Base-by-base conservation (phyloP, 2,797 vertebrate genomes). In the Eulemur rubriventer region DNA sequence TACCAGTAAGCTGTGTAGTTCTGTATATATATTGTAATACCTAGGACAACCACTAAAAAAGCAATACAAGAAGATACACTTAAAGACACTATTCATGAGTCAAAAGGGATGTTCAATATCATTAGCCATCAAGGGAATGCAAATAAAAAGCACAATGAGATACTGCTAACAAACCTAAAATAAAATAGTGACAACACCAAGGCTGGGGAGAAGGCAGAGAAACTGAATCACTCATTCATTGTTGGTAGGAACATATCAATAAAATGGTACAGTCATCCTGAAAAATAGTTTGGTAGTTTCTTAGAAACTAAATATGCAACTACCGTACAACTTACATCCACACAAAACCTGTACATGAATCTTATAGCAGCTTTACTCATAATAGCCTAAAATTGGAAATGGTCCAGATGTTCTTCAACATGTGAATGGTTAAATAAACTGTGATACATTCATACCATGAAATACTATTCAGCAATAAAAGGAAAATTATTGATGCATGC, bases 341-440 rank as follows among this genome's bases (percentile, higher is more conserved):
- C 57, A 93, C 28, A 92, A 89, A 82, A 82, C 63, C 4, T 72
- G 50, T 63, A 65, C 48, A 50, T 73, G 28, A 90, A 89, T 92
- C 52, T 73, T 75, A 63, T 20, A 83, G n/a, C 46, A 94, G 48
- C 7, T 35, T 82, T 93, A 52, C 89, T 96, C 48, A 57, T 65
- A 85, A 78, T 73, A 95, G 63, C 6, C 30, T 93, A 63, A 97
- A 88, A 33, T 2, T 89, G 41, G 94, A 81, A 96, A 76, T 76
- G 20, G 35, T 89, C 43, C 61, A 93, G 33, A 52, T 89, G 20
- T 78, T 46, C 46, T 96, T 91, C 67, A 84, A 41, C 7, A 38
- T 24, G 26, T 81, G 41, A 81, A 41, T 73, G 35, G 57, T 87
- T 96, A 97, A 93, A 90, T n/a, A 76, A 96, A 69, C 38, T 28